Evolutionary conservation across 1,140 invertebrate species (phyloP), one percentile per base, ranked within the genome.

Genomic region (Triops cancriformis): DNA sequence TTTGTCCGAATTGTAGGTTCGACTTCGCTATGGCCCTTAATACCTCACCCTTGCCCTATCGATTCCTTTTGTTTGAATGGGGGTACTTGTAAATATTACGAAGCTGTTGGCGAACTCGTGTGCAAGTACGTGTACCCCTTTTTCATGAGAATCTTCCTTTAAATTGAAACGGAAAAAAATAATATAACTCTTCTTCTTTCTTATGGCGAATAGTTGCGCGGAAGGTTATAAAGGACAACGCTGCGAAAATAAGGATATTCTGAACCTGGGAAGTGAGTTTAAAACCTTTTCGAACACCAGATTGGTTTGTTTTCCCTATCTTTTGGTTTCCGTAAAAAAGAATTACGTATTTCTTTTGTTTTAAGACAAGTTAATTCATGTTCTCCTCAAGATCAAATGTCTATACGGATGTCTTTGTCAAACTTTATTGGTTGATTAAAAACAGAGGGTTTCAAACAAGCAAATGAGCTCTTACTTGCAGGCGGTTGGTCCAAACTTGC

Each of bases 221-320:
- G 91, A 92, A 83, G 92, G 91, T 81, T 94, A 90, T 88, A 90
- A 89, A 83, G 93, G 93, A 82, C 88, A 90, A 84, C 89, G 91
- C 82, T 95, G 93, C 86, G 92, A 93, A 86, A 90, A 88, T 83
- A 94, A 94, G 89, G 90, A 91, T 85, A 87, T 89, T 83, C 87
- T 86, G 83, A 88, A 87, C 84, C 86, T 86, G 81, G 87, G 87
- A 86, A 89, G 88, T 89, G 88, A 88, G 88, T 89, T 64, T 64
- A 64, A 64, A 37, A 37, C 31, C 31, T 18, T 64, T 64, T 64
- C 51, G 5, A 18, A 64, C 31, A 37, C 51, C 51, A 18, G 51
- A 64, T 64, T 23, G 51, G 51, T 64, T 64, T 64, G 51, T 64
- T 64, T 23, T 64, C 51, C 18, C 51, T 64, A n/a, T n/a, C 23